These are phyloP conservation scores for Macrochelys suwanniensis DNA, from an alignment of 2,797 vertebrate genomes.

Conservation along the genomic window DNA sequence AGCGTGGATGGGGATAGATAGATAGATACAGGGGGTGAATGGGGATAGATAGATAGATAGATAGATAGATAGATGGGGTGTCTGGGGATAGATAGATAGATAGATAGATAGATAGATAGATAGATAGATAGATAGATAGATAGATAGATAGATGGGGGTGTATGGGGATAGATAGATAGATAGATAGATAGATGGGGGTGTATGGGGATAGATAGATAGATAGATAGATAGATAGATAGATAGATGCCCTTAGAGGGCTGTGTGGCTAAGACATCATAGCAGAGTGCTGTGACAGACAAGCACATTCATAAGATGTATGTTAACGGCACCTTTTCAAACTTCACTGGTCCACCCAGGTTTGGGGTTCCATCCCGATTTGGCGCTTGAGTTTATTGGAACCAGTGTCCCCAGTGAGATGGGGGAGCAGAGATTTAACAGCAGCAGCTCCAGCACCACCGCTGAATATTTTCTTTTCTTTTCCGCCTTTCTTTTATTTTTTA, in stretches of 20 bases:
- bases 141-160: too few species aligned
- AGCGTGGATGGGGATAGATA: too few species aligned
- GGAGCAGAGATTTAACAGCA: background rate
- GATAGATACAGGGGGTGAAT: too few species aligned
- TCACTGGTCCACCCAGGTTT: background rate
- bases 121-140: too few species aligned
- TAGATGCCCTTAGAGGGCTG: background rate
- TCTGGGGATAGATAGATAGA: too few species aligned
- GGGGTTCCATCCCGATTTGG: background rate
- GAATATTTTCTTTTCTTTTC: background rate
- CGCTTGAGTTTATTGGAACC: background rate
- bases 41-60: too few species aligned
- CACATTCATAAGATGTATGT: background rate
- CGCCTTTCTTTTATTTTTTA: background rate
- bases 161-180: too few species aligned
- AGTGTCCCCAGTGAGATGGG: background rate
- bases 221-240: too few species aligned
- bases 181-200: too few species aligned
- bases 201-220: too few species aligned
- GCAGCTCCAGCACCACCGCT: constrained; percentile 1
- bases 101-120: too few species aligned
- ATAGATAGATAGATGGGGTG: too few species aligned
- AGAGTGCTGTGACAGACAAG: background rate
- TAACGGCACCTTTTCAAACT: background rate
- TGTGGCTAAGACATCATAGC: background rate